Percentiles rank a stretch among this genome's conserved stretches.
phyloP scores from a whole-genome alignment of 2,888 invertebrate species.

The Shargacucullia verbasci region DNA sequence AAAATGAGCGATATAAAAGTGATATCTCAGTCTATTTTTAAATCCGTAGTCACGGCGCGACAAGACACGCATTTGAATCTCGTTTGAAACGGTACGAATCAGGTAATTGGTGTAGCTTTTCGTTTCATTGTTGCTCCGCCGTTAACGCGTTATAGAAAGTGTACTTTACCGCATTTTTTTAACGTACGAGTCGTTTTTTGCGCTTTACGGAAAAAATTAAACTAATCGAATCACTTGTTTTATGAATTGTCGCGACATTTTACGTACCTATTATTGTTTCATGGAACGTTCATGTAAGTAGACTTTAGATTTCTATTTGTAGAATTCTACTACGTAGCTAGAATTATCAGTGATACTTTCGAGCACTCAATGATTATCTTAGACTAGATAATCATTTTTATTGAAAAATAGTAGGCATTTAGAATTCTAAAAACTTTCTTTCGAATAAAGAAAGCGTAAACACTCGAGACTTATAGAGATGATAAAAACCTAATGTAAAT shows the following conservation, averaged over 20 bases:
- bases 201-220: slow-evolving; percentile 23
- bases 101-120: slow-evolving; percentile 57
- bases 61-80: slow-evolving; percentile 55
- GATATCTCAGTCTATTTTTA: slow-evolving; percentile 33
- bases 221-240: slow-evolving; percentile 15
- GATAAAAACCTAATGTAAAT: slow-evolving; percentile 43
- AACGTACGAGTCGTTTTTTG: slow-evolving; percentile 35
- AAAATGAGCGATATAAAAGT: slow-evolving; percentile 39
- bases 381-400: no score
- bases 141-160: slow-evolving; percentile 67
- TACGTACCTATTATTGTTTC: no score
- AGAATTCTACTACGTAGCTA: no score
- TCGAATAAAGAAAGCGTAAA: slow-evolving; percentile 47
- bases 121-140: slow-evolving; percentile 59
- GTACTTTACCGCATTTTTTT: slow-evolving; percentile 56
- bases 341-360: no score
- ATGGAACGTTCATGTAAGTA: no score
- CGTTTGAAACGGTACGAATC: slow-evolving; percentile 58
- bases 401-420: no score
- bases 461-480: slow-evolving; percentile 22
- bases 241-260: slow-evolving; percentile 5
- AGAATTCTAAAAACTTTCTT: slow-evolving; percentile 2
- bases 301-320: no score
- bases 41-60: slow-evolving; percentile 39
- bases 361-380: no score